phyloP scores from a whole-genome alignment of 1,140 invertebrate species.

The Drosophila nikananu region DNA sequence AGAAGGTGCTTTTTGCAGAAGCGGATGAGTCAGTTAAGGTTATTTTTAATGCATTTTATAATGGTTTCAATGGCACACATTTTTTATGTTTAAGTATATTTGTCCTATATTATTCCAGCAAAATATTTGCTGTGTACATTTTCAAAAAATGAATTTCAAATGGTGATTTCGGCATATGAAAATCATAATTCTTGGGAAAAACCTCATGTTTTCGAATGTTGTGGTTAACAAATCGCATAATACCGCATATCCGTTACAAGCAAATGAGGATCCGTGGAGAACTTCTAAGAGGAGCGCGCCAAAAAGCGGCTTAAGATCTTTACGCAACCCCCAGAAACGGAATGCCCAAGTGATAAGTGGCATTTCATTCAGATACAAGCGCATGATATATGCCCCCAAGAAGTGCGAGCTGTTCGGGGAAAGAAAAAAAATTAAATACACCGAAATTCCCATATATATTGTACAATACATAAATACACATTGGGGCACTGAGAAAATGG shows the following conservation, averaged over 20 bases:
- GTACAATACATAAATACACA: conserved; percentile 18
- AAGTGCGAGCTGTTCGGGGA: conserved; percentile 21
- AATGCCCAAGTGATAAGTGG: conserved; percentile 73
- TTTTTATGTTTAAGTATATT: background rate
- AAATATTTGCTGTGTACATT: background rate
- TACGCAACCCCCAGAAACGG: conserved; percentile 56
- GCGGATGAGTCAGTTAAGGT: background rate
- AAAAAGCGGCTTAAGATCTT: conserved; percentile 76
- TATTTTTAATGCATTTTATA: background rate
- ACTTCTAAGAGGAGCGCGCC: conserved; percentile 58
- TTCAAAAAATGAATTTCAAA: background rate
- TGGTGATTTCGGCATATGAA: conserved; percentile 6
- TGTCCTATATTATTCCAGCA: background rate
- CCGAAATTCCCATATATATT: conserved; percentile 49
- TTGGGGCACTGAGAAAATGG: background rate
- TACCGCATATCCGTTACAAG: conserved; percentile 71
- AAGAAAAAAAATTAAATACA: conserved; percentile 44
- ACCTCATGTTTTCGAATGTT: conserved; percentile 15
- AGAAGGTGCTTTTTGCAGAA: background rate
- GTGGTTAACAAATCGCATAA: conserved; percentile 54
- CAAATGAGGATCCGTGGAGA: conserved; percentile 26
- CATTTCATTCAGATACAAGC: conserved; percentile 78
- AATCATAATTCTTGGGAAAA: conserved; percentile 24
- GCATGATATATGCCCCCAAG: conserved; percentile 41
- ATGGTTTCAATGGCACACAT: background rate